Percentiles rank a stretch among this genome's conserved stretches.
phyloP scores from a whole-genome alignment of 1,140 invertebrate genomes.

The Leucophenga varia region DNA sequence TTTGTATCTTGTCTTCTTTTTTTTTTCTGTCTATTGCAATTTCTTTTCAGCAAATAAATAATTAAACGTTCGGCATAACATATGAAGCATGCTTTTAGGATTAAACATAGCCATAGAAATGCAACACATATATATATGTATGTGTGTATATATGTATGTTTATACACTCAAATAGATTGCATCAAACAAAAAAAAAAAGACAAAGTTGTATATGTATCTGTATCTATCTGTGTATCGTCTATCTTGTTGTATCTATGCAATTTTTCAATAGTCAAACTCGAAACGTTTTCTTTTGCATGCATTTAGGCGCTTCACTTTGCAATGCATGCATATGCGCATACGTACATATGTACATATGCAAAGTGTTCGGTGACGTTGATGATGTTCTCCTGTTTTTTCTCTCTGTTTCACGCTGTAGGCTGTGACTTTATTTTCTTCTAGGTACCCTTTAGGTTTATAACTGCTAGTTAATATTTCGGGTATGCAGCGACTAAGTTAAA shows the following conservation, averaged over 20 bases:
- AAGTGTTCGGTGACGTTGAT: no score
- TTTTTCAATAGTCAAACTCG: conserved; percentile 29
- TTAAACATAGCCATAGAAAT: conserved; percentile 17
- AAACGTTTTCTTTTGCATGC: conserved; percentile 23
- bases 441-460: conserved; percentile 15
- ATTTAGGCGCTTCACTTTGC: conserved; percentile 21
- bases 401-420: conserved; percentile 21
- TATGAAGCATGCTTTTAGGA: conserved; percentile 52
- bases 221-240: conserved; percentile 20
- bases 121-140: no score
- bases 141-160: neutral
- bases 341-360: no score
- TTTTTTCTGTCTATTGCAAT: conserved; percentile 13
- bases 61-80: conserved; percentile 54
- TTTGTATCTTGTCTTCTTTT: conserved; percentile 13
- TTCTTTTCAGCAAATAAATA: conserved; percentile 49
- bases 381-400: conserved; percentile 29
- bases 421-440: conserved; percentile 21
- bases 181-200: no score
- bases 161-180: no score
- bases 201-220: conserved; percentile 26
- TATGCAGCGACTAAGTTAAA: no score
- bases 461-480: no score
- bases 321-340: no score
- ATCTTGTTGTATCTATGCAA: conserved; percentile 30